Evolutionary conservation across 2,888 invertebrate genomes (phyloP).

Genomic region (Lasioglossum calceatum): DNA sequence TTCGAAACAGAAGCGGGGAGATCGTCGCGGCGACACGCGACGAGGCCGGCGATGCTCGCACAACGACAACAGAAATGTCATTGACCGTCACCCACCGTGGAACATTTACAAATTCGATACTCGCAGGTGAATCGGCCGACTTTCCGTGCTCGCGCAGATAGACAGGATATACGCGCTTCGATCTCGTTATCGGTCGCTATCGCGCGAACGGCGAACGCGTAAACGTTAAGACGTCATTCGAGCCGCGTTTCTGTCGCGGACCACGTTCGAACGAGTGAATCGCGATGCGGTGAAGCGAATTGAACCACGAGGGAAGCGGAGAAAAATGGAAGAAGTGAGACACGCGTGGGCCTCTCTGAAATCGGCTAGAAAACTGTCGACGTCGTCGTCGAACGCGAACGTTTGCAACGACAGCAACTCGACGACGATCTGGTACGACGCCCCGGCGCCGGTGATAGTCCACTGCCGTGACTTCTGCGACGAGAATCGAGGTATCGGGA

Average conservation of each 20-base stretch:
- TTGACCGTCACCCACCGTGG: neutral
- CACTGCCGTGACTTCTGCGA: conserved; percentile 72
- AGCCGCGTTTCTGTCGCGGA: neutral
- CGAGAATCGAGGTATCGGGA: neutral
- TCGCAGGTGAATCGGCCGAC: neutral
- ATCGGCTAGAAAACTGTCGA: conserved; percentile 67
- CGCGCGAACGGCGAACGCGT: neutral
- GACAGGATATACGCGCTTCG: neutral
- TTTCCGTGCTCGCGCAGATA: neutral
- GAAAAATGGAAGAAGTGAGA: conserved; percentile 77
- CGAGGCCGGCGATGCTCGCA: neutral
- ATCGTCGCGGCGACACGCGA: neutral
- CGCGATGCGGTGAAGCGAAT: neutral
- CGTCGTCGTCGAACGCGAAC: neutral
- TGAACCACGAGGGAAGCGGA: neutral
- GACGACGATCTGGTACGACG: conserved; percentile 79
- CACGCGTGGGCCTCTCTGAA: conserved; percentile 76
- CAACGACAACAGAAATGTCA: neutral
- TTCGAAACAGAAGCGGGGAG: neutral
- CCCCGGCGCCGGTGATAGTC: conserved; percentile 77
- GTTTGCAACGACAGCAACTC: conserved; percentile 43
- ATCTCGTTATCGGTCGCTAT: neutral
- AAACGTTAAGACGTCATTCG: neutral
- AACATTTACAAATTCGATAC: neutral
- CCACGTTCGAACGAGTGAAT: neutral